These are phyloP conservation scores for Caenorhabditis sp. DNA, from an alignment of 2,888 invertebrate genomes.

Conservation along the genomic window DNA sequence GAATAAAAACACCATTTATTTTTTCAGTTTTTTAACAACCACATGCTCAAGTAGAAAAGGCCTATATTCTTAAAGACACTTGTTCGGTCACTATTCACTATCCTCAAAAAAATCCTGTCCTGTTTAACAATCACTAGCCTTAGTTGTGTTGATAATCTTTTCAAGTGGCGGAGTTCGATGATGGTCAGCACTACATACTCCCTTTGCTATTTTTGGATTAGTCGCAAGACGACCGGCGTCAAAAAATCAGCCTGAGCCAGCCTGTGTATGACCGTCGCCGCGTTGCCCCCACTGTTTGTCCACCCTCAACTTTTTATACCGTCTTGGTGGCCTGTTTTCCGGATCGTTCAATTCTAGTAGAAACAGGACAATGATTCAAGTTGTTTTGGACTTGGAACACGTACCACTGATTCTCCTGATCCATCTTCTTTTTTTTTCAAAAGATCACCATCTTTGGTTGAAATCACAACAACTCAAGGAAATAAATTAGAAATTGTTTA, in stretches of 20 bases:
- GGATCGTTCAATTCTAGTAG: constrained; percentile 14
- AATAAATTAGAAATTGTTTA: constrained; percentile 14
- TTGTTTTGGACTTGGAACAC: constrained; percentile 26
- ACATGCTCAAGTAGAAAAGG: too few relatives aligned
- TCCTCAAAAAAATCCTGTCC: constrained; percentile 36
- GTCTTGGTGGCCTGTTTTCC: constrained; percentile 40
- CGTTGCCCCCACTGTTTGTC: constrained; percentile 52
- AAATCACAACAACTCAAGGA: too few relatives aligned
- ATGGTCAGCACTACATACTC: constrained; percentile 39
- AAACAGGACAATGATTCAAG: constrained; percentile 2
- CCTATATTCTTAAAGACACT: too few relatives aligned
- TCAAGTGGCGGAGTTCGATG: constrained; percentile 43
- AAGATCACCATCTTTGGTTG: too few relatives aligned
- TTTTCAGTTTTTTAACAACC: too few relatives aligned
- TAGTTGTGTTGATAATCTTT: constrained; percentile 49
- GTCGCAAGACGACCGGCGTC: constrained; percentile 9
- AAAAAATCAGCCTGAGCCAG: constrained; percentile 53
- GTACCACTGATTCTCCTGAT: too few relatives aligned
- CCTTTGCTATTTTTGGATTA: constrained; percentile 52
- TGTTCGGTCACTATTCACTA: too few relatives aligned
- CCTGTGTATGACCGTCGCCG: constrained; percentile 31
- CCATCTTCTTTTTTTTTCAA: too few relatives aligned
- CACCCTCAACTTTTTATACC: constrained; percentile 55
- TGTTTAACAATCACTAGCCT: constrained; percentile 28
- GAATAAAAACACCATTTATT: too few relatives aligned